Evolutionary conservation across 1,140 invertebrate genomes (phyloP), one percentile per base, ranked within the genome.

Genomic region (Orchestia grillus): DNA sequence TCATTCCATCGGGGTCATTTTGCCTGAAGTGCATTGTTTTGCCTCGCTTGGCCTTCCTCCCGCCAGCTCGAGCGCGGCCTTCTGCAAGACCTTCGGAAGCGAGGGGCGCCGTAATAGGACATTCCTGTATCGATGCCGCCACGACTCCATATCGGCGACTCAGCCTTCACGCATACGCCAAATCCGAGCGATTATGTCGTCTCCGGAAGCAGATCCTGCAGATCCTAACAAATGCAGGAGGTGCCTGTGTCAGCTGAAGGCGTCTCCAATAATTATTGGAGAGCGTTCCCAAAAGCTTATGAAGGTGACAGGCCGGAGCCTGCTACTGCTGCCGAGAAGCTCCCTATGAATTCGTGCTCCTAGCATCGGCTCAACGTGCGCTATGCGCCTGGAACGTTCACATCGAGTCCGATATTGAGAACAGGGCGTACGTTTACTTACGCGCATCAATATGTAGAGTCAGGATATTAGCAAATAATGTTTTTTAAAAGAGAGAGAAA

Each of bases 141-240:
- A 44, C n/a, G 41, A 44, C 88, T 42, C 88, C 88, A 91, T 91
- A 91, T 91, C 44, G 88, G 44, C 4, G 41, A 0, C 88, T 91
- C 11, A 91, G 88, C 88, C 44, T 36, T 43, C 11, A 42, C 44
- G 88, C 88, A 42, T 42, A 44, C 88, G 41, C 88, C 44, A 91
- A 91, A 91, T 91, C 88, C 88, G 19, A 91, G 88, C 42, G 19
- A 91, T 91, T 91, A 91, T 91, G 88, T 36, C 88, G 41, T 91
- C 88, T 91, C 41, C 6, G 3, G 41, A 91, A 43, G 88, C 88
- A 42, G 88, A 0, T 41, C 15, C 88, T 41, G 88, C 88, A 91
- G 44, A 91, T 91, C 88, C 88, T 91, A 91, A 91, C 88, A 91
- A 91, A 91, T 91, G 88, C 88, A 44, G 15, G 88, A 91, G 88